A percentile compares a stretch with the other conserved stretches of the same genome.
Conservation (phyloP, 2,113 vertebrate genomes). For the Capreolus pygargus region DNA sequence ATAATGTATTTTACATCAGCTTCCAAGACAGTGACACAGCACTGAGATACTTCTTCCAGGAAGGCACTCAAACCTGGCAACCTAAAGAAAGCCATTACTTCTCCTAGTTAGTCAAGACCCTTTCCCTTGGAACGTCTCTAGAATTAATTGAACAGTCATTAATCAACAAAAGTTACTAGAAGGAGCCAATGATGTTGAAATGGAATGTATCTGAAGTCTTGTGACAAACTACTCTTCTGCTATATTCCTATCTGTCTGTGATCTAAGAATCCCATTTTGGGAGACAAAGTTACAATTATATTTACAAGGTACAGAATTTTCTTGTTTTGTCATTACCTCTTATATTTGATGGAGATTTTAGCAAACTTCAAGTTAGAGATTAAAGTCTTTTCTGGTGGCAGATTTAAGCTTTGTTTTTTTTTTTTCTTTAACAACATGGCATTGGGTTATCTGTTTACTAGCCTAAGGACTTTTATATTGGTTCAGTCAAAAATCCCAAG, state of each 20-base stretch:
- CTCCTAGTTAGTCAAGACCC: background rate
- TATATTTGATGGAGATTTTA: background rate
- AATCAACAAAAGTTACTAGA: background rate
- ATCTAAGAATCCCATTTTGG: background rate
- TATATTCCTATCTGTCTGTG: background rate
- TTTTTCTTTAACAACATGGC: background rate
- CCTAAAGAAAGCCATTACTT: background rate
- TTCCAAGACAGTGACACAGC: background rate
- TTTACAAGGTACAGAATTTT: background rate
- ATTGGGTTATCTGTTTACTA: background rate
- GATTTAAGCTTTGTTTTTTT: background rate
- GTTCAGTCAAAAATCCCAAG: constrained; percentile 11
- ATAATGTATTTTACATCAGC: background rate
- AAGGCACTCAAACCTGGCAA: background rate
- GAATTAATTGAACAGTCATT: background rate
- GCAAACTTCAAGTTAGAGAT: background rate
- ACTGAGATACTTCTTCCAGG: background rate
- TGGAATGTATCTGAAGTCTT: background rate
- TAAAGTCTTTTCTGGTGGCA: background rate
- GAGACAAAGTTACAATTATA: background rate
- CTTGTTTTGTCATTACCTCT: background rate
- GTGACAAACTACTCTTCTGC: background rate
- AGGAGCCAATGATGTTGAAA: background rate
- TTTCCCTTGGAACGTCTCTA: constrained; percentile 2
- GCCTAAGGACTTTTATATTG: background rate